These are phyloP conservation scores for Pleuronectes platessa DNA, from an alignment of 2,113 vertebrate genomes.

Conservation along the genomic window DNA sequence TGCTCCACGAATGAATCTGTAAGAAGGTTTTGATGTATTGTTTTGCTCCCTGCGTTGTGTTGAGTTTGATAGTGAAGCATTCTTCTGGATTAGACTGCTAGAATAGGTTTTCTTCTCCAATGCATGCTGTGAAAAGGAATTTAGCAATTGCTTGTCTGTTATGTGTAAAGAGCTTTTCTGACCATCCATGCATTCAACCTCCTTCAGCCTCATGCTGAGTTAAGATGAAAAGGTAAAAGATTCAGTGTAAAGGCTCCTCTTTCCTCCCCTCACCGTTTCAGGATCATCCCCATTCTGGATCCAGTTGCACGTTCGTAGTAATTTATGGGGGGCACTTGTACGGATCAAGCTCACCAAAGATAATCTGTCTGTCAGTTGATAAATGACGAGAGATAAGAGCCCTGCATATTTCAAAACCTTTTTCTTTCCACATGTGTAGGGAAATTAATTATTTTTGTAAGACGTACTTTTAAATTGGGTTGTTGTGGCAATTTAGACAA, in stretches of 20 bases:
- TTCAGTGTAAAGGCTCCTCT: neutral
- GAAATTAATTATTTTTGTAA: no score
- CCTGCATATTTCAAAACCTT: no score
- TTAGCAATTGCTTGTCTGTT: slow-evolving; percentile 8
- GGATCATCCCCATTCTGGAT: neutral
- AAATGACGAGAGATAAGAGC: no score
- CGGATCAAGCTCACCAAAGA: no score
- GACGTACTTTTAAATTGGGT: no score
- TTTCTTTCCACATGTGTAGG: no score
- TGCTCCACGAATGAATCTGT: slow-evolving; percentile 20
- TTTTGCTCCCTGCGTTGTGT: neutral
- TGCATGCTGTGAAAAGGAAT: neutral
- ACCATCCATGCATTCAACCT: slow-evolving; percentile 7
- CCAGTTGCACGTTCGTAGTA: no score
- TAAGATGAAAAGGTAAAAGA: neutral
- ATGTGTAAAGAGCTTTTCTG: slow-evolving; percentile 11
- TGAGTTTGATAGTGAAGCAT: neutral
- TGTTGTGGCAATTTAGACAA: no score
- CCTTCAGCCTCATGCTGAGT: neutral
- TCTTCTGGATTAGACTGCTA: neutral
- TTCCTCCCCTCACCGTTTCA: neutral
- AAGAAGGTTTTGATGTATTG: neutral
- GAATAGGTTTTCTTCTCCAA: neutral
- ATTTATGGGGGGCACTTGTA: no score
- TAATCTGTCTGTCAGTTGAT: no score